These are phyloP conservation scores for Hyaena hyaena DNA, from an alignment of 2,113 vertebrate genomes.

Conservation along the genomic window DNA sequence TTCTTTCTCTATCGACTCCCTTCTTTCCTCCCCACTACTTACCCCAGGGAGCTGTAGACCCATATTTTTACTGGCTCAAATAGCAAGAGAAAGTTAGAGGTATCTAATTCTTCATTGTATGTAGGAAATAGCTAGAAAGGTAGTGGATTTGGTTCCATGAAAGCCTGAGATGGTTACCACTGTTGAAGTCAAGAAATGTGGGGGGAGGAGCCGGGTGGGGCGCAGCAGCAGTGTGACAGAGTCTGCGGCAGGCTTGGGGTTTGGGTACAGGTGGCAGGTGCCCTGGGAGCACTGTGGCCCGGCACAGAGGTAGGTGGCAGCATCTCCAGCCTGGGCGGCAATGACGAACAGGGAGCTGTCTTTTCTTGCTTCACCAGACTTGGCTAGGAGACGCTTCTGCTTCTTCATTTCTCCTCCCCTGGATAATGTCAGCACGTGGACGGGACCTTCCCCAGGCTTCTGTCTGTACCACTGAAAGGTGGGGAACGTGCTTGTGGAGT, in stretches of 20 bases:
- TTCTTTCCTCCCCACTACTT: not conserved
- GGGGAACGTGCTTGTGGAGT: not conserved
- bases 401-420: slow-evolving; percentile 8
- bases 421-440: not conserved
- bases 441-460: not conserved
- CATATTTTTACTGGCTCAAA: not conserved
- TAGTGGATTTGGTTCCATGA: not conserved
- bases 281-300: not conserved
- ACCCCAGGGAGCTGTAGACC: no score
- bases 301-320: slow-evolving; percentile 4
- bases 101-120: not conserved
- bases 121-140: not conserved
- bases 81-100: not conserved
- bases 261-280: not conserved
- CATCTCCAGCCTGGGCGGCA: not conserved
- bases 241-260: not conserved
- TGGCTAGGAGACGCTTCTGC: not conserved
- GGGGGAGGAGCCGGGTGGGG: not conserved
- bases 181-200: not conserved
- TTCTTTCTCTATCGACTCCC: not conserved
- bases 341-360: slow-evolving; percentile 9
- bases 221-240: not conserved
- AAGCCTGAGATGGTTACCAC: no score
- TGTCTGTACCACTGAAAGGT: slow-evolving; percentile 49
- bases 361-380: slow-evolving; percentile 44